Base-by-base conservation (phyloP, 2,113 vertebrate genomes). In the Polypterus bichir region DNA sequence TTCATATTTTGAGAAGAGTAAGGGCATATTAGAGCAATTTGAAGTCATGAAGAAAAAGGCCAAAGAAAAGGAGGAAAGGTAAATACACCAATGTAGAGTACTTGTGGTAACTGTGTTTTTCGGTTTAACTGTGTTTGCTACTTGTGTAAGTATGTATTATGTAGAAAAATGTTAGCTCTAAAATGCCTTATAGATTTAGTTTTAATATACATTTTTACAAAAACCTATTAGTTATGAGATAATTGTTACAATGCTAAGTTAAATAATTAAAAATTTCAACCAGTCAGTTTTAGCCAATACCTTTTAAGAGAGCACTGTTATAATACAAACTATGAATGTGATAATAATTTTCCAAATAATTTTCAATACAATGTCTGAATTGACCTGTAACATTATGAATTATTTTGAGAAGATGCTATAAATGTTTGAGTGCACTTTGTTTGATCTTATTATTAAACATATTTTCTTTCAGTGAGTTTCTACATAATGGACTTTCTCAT, bases 41-140 rank as follows among this genome's bases (percentile, higher is more conserved):
- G 91, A 95, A 74, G 83, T 77, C 44, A 86, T 84, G 70, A 97
- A 80, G 74, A 91, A 81, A 81, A 90, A 74, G 66, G 78, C 85
- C 68, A 90, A 92, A 81, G 92, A 93, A 70, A 92, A 87, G 76
- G 71, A 67, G 52, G 85, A 92, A 57, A 85, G 87, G 92, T 97
- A 85, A 1, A 64, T 59, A 68, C 57, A 62, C 3, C 44, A 53
- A 9, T 62, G 9, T 44, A n/a, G 51, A 46, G 48, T 47, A 48
- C 61, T 9, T n/a, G 45, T 57, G 7, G 47, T 9, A 47, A 3
- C 48, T 47, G 9, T 65, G 48, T 63, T 54, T 65, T 61, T 63
- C 56, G 9, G 45, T 27, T 27, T 27, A 2, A 27, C 59, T 5
- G 53, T 57, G 27, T 4, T 44, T 56, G 5, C 52, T 3, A 63